Evolutionary conservation across 2,113 vertebrate genomes (phyloP), one percentile per base, ranked within the genome.

Genomic region (Dunckerocampus dactyliophorus): DNA sequence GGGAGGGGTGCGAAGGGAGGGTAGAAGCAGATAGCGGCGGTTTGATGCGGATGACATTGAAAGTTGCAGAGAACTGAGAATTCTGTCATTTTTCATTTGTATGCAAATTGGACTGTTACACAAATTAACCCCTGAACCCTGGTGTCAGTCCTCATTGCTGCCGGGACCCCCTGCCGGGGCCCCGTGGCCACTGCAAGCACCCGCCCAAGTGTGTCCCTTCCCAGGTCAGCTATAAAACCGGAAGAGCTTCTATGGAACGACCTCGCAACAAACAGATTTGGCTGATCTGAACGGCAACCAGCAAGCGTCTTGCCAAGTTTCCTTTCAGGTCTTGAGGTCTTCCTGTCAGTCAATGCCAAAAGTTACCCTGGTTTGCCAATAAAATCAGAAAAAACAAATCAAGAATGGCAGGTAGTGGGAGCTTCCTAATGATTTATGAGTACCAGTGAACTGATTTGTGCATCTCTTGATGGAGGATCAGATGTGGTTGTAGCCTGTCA

Each of bases 21-120:
- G 62, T 45, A 31, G 72, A 59, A 86, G 88, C n/a, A 89, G 91
- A 91, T 90, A 90, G 82, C 65, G 90, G 89, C 31, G 82, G 92
- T 92, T 94, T 92, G 92, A 93, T 92, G 93, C 91, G 85, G 90
- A 92, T 94, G 95, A 98, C 95, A 96, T 93, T 98, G 94, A 96
- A 95, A 95, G 93, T 97, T 95, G 80, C 57, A 83, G 90, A 94
- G 92, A 94, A 93, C 90, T 92, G 90, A 94, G 93, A 93, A 94
- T 94, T 93, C 93, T 92, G 92, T 94, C 93, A 92, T 95, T 96
- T 95, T 95, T 97, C 96, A 99, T 98, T 99, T 99, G 95, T 97
- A 99, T 99, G 97, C 94, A 98, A 98, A 98, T 98, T 91, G 0
- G 81, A 75, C 93, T 90, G 94, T 96, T 98, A 92, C 95, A 95